Evolutionary conservation across 2,888 invertebrate species (phyloP), one percentile per base, ranked within the genome.

Genomic region (Limulus polyphemus): DNA sequence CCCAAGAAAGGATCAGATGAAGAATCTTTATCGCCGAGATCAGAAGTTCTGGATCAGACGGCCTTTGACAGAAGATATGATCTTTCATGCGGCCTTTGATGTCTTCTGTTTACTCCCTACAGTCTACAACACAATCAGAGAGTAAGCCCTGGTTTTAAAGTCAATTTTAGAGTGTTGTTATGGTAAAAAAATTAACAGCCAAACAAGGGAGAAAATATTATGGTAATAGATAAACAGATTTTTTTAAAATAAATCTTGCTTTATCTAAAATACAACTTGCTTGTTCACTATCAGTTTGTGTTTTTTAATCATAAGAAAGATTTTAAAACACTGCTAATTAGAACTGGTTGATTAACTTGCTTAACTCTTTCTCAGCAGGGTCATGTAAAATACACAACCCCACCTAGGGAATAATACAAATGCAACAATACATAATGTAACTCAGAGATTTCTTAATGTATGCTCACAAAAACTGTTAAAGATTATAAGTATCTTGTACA

Each of bases 11-110:
- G 92, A 93, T 74, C 90, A 90, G 74, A 70, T 74, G 64, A 71
- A 72, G 58, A 72, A 70, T 55, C 62, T 67, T 48, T 71, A 67
- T 56, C 67, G 73, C 9, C 65, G 72, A 48, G 74, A 75, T 69
- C 73, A 72, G 75, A 83, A 87, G 65, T 80, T 76, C 70, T 94
- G 94, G 94, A 87, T 90, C 9, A 82, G 90, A 55, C 80, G 94
- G 58, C 94, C 94, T 4, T 77, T 94, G 51, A 86, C 88, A 47
- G 84, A 90, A 63, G 92, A 93, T 73, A 93, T 93, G 93, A 83
- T 93, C 61, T 82, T 90, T 62, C 92, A 91, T 77, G 89, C 92
- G 11, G 89, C 90, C 11, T 88, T 89, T 49, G 93, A 94, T 79
- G 90, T 91, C 32, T 79, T 90, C 17, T 87, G 89, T 62, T 80